Evolutionary conservation across 2,113 vertebrate species (phyloP), one percentile per base, ranked within the genome.

Genomic region (Terrapene triunguis): DNA sequence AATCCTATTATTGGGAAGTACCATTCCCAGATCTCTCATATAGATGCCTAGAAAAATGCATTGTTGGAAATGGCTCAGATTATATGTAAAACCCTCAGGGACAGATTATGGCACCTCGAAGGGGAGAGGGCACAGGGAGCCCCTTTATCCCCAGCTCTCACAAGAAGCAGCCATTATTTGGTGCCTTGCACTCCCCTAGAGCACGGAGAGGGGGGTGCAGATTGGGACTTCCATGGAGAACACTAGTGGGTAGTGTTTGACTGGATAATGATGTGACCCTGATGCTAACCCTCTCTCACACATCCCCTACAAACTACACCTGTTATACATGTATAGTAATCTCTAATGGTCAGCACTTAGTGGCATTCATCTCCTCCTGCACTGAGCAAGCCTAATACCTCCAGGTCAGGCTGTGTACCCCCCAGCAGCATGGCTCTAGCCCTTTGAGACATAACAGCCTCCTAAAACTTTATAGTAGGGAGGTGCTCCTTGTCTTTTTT

Each of bases 271-370:
- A 72, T 72, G 65, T 21, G 35, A 72, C 19, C 35, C n/a, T 50
- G 1, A 1, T 1, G 8, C 16, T 38, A 48, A 59, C 11, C 25
- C 22, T 42, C 38, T 44, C 3, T 8, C 0, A 0, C 51, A 53
- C 3, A 10, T 42, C 22, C 72, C 8, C 78, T 4, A 38, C 6
- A 10, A 47, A 62, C 9, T 13, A 51, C 55, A 82, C 65, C 27
- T 38, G 25, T 2, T 11, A 48, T 29, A 27, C 5, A 27, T 79
- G 16, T 69, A 74, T 35, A 76, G 74, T 47, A 47, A 76, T 12
- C 24, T 44, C 38, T 44, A 27, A 24, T 25, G 42, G 74, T 78
- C 16, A 1, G 10, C 62, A 17, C 54, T 38, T 35, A 2, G 27
- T 17, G 47, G 22, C 38, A n/a, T n/a, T 16, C 25, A 51, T 2